A percentile compares a stretch with the other conserved stretches of the same genome.
These are phyloP conservation scores for Baccha elongata DNA, from an alignment of 2,888 invertebrate species.

Conservation along the genomic window DNA sequence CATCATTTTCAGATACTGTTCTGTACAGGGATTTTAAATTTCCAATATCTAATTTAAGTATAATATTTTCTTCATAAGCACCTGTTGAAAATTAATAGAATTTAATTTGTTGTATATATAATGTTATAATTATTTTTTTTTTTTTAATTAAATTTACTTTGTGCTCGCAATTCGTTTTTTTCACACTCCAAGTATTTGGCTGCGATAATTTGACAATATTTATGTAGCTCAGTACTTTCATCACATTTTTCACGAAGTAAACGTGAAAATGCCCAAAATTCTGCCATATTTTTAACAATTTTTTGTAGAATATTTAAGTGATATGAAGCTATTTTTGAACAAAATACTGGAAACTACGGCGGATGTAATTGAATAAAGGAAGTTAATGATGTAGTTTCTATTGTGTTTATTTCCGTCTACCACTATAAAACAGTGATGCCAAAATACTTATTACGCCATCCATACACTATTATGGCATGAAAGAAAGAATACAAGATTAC, in stretches of 20 bases:
- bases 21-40: slow-evolving; percentile 19
- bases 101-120: neutral
- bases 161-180: slow-evolving; percentile 37
- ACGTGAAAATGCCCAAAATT: slow-evolving; percentile 30
- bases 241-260: slow-evolving; percentile 39
- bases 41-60: slow-evolving; percentile 27
- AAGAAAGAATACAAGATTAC: too few relatives aligned
- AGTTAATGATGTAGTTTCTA: too few relatives aligned
- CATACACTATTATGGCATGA: too few relatives aligned
- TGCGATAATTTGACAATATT: slow-evolving; percentile 28
- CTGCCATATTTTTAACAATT: slow-evolving; percentile 41
- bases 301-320: neutral
- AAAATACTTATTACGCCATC: too few relatives aligned
- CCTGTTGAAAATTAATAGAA: slow-evolving; percentile 21
- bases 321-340: neutral
- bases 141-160: slow-evolving; percentile 16
- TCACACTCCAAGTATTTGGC: slow-evolving; percentile 31
- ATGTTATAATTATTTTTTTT: too few relatives aligned
- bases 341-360: too few relatives aligned
- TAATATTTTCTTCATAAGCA: slow-evolving; percentile 48
- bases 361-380: too few relatives aligned
- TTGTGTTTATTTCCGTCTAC: too few relatives aligned
- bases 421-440: too few relatives aligned
- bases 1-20: slow-evolving; percentile 5
- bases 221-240: slow-evolving; percentile 27